These are phyloP conservation scores for Lagria hirta DNA, from an alignment of 2,888 invertebrate species.

Conservation along the genomic window DNA sequence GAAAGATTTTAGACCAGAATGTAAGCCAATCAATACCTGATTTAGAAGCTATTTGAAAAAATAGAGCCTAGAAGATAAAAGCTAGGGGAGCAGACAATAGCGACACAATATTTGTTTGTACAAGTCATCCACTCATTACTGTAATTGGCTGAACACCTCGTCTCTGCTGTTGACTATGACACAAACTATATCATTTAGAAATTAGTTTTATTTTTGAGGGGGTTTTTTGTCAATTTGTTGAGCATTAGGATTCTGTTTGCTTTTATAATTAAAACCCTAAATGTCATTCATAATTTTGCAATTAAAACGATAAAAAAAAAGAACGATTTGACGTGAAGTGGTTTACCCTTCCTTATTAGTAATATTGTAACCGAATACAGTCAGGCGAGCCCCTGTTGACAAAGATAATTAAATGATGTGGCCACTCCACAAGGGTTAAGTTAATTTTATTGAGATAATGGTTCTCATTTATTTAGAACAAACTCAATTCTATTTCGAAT, in stretches of 20 bases:
- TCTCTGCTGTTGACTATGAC: slow-evolving; percentile 25
- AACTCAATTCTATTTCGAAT: slow-evolving; percentile 6
- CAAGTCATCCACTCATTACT: slow-evolving; percentile 46
- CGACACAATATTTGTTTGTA: slow-evolving; percentile 38
- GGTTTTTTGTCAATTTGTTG: no score
- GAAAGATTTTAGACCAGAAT: neutral
- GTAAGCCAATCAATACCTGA: neutral
- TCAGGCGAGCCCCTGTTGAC: slow-evolving; percentile 42
- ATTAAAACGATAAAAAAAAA: no score
- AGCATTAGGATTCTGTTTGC: slow-evolving; percentile 1
- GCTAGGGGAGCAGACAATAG: slow-evolving; percentile 33
- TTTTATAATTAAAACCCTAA: slow-evolving; percentile 12
- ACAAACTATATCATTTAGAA: slow-evolving; percentile 15
- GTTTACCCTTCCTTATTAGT: slow-evolving; percentile 26
- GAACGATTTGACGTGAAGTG: no score
- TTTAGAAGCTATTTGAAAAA: no score
- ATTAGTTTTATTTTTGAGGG: slow-evolving; percentile 18
- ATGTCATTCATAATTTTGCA: slow-evolving; percentile 9
- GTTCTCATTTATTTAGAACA: slow-evolving; percentile 18
- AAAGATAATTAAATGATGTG: slow-evolving; percentile 43
- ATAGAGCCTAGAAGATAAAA: slow-evolving; percentile 18
- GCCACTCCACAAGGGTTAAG: slow-evolving; percentile 36
- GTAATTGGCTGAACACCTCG: slow-evolving; percentile 39
- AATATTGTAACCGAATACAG: slow-evolving; percentile 37
- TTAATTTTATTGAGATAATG: slow-evolving; percentile 28